Percentiles rank a stretch among this genome's conserved stretches.
Conservation (phyloP, 2,797 vertebrate species). For the Ataeniobius toweri region DNA sequence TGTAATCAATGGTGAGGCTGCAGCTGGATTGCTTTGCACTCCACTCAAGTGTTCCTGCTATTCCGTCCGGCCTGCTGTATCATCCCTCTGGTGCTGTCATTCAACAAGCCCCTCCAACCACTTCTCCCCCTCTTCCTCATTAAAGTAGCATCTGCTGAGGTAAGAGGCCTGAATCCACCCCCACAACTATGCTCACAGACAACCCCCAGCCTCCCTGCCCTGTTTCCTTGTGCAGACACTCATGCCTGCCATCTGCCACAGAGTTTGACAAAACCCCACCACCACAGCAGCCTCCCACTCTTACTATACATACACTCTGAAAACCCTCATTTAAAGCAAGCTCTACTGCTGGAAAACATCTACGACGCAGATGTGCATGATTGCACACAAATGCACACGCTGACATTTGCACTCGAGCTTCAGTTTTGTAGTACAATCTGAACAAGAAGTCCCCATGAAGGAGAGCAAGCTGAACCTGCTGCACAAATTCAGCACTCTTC, state of each 20-base stretch:
- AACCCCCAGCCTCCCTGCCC: conserved; percentile 12
- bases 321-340: conserved; percentile 30
- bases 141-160: conserved; percentile 77
- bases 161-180: conserved; percentile 62
- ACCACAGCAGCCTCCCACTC: conserved; percentile 29
- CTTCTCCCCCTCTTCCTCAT: conserved; percentile 60
- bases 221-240: conserved; percentile 51
- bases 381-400: conserved; percentile 19
- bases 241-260: conserved; percentile 62
- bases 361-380: conserved; percentile 37
- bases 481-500: conserved; percentile 53
- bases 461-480: conserved; percentile 51
- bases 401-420: conserved; percentile 1
- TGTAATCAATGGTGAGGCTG: neutral
- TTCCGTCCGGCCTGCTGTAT: conserved; percentile 35
- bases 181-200: conserved; percentile 28
- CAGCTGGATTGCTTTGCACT: neutral
- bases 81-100: conserved; percentile 55
- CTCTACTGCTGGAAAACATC: conserved; percentile 35
- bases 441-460: conserved; percentile 66
- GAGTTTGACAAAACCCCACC: conserved; percentile 68
- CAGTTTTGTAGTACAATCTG: conserved; percentile 65
- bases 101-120: conserved; percentile 62
- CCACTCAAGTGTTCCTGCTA: conserved; percentile 25
- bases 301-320: conserved; percentile 4